Evolutionary conservation across 1,140 invertebrate genomes (phyloP).

Genomic region (Ips typographus): DNA sequence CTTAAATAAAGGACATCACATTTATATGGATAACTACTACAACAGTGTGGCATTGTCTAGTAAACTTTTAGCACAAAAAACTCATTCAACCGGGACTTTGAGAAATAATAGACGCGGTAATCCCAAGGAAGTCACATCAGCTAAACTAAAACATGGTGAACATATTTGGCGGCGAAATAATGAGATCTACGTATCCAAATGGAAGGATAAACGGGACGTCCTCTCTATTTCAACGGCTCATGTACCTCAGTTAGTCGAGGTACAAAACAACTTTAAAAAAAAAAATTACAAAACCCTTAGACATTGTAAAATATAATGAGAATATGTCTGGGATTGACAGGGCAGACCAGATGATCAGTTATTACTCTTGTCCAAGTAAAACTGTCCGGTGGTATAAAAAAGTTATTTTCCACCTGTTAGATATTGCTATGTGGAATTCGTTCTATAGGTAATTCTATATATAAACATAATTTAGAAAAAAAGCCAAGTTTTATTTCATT

Average conservation of each 20-base stretch:
- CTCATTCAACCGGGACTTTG: slow-evolving; percentile 48
- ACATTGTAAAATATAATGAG: slow-evolving; percentile 36
- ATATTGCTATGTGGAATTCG: too few relatives aligned
- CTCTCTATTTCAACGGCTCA: slow-evolving; percentile 45
- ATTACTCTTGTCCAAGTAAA: slow-evolving; percentile 20
- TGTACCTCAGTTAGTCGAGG: slow-evolving; percentile 38
- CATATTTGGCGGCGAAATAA: slow-evolving; percentile 40
- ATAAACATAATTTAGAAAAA: too few relatives aligned
- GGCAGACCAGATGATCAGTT: slow-evolving; percentile 25
- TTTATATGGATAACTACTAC: slow-evolving; percentile 54
- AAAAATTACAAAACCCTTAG: slow-evolving; percentile 9
- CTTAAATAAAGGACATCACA: slow-evolving; percentile 47
- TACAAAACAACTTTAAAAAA: neutral
- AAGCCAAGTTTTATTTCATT: too few relatives aligned
- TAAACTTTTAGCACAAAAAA: slow-evolving; percentile 45
- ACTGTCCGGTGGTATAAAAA: slow-evolving; percentile 28
- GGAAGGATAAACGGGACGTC: slow-evolving; percentile 48
- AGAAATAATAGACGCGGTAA: slow-evolving; percentile 35
- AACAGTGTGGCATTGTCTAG: slow-evolving; percentile 47
- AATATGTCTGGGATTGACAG: slow-evolving; percentile 21
- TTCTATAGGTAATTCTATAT: neutral
- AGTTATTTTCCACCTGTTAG: neutral
- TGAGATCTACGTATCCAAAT: slow-evolving; percentile 43
- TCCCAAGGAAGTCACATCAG: neutral
- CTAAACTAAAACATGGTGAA: slow-evolving; percentile 34